These are phyloP conservation scores for Pharmacophagus antenor DNA, from an alignment of 2,888 invertebrate genomes.

Conservation along the genomic window DNA sequence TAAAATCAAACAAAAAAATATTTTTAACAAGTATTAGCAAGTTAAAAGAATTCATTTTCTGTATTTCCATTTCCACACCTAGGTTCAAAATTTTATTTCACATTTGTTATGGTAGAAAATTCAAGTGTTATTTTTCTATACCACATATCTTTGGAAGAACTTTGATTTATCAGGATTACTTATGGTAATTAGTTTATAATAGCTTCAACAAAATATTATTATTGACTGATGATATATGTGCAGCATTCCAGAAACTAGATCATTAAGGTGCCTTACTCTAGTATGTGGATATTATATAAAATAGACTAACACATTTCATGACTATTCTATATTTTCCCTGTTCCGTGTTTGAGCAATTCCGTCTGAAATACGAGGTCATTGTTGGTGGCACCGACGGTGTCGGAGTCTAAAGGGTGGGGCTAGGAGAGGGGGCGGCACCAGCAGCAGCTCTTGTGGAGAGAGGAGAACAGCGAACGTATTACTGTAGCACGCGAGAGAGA, in stretches of 20 bases:
- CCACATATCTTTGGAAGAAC: no score
- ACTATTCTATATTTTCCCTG: constrained; percentile 72
- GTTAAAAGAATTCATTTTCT: no score
- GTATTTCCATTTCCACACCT: no score
- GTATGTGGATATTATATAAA: constrained; percentile 24
- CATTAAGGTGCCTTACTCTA: constrained; percentile 14
- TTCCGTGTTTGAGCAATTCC: constrained; percentile 78
- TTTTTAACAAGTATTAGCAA: no score
- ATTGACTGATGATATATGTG: background rate
- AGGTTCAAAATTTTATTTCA: no score
- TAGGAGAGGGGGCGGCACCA: constrained; percentile 47
- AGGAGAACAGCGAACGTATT: constrained; percentile 67
- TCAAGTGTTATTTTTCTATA: background rate
- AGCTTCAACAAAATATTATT: background rate
- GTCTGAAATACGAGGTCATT: constrained; percentile 80
- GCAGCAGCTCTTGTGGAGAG: constrained; percentile 42
- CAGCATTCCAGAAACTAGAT: background rate
- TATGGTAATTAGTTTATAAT: no score
- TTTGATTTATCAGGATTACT: no score
- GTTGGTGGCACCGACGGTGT: constrained; percentile 76
- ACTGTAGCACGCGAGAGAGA: constrained; percentile 75
- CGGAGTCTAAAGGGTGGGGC: constrained; percentile 57
- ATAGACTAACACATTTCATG: constrained; percentile 32
- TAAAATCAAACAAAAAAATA: no score
- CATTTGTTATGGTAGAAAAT: no score